Conservation (phyloP, 2,797 vertebrate species). For the Trichosurus vulpecula region DNA sequence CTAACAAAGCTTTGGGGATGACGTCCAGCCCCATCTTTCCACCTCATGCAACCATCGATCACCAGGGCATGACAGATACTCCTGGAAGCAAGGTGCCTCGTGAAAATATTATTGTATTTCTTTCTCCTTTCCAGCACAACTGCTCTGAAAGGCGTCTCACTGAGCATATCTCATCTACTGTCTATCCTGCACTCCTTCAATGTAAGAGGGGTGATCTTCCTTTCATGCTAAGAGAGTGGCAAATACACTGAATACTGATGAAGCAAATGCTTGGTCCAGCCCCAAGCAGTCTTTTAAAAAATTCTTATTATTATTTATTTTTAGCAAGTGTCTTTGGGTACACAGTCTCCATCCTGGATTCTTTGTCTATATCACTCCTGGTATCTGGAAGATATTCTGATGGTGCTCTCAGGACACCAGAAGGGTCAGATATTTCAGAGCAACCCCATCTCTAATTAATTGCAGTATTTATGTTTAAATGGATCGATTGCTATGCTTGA, state of each 20-base stretch:
- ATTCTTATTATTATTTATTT: not conserved
- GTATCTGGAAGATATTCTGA: not conserved
- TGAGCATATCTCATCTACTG: not conserved
- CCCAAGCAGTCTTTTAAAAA: not conserved
- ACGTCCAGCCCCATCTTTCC: not conserved
- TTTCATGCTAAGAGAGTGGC: not conserved
- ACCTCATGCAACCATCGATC: not conserved
- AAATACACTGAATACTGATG: constrained; percentile 3
- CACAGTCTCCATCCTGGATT: constrained; percentile 1
- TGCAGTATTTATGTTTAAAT: constrained; percentile 77
- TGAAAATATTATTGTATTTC: constrained; percentile 48
- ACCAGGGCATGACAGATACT: not conserved
- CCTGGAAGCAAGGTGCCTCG: constrained; percentile 1
- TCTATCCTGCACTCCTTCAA: not conserved
- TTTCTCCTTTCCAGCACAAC: constrained; percentile 18
- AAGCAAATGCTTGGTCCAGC: not conserved
- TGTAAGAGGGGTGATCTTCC: not conserved
- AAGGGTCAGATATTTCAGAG: constrained; percentile 69
- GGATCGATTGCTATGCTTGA: constrained; percentile 79
- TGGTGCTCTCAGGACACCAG: constrained; percentile 38
- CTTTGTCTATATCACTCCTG: not conserved
- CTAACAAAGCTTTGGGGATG: constrained; percentile 1
- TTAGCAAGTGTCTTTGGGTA: constrained; percentile 18
- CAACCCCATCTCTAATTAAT: constrained; percentile 81
- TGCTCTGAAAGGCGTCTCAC: constrained; percentile 28